Percentiles rank a stretch among this genome's conserved stretches.
These are phyloP conservation scores for Cantharis nigra DNA, from an alignment of 2,888 invertebrate genomes.

Conservation along the genomic window DNA sequence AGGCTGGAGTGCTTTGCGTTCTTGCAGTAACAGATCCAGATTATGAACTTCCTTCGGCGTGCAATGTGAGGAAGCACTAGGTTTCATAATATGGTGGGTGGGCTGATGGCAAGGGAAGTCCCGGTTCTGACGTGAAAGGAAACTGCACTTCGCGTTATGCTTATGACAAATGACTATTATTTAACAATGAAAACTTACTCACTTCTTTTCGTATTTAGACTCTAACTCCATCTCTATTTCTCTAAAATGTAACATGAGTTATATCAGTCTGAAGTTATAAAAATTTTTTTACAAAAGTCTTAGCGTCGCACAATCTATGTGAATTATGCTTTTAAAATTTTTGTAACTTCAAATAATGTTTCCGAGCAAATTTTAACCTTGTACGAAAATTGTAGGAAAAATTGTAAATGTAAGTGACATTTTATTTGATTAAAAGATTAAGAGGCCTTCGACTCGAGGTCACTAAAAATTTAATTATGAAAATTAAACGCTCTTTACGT, in stretches of 20 bases:
- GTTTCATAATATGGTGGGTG: constrained; percentile 37
- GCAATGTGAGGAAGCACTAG: constrained; percentile 26
- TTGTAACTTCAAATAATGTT: constrained; percentile 18
- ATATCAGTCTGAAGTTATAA: constrained; percentile 33
- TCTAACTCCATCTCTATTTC: constrained; percentile 35
- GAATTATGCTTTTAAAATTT: constrained; percentile 25
- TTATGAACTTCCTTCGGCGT: constrained; percentile 35
- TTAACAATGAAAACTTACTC: constrained; percentile 41
- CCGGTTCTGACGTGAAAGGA: constrained; percentile 45
- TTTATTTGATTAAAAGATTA: neutral
- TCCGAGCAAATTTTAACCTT: constrained; percentile 18
- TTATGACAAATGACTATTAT: constrained; percentile 44
- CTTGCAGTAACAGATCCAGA: constrained; percentile 36
- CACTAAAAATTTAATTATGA: neutral
- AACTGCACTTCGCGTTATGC: constrained; percentile 43
- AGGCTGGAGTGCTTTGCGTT: constrained; percentile 24
- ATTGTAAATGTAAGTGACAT: neutral
- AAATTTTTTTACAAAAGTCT: constrained; percentile 19
- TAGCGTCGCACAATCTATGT: constrained; percentile 20
- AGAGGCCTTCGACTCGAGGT: neutral
- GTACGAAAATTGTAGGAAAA: constrained; percentile 14
- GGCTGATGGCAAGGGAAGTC: constrained; percentile 34
- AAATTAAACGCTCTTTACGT: neutral
- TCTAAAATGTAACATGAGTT: constrained; percentile 39
- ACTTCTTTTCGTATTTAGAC: constrained; percentile 33